phyloP scores from a whole-genome alignment of 1,140 invertebrate genomes.

The Ephestia elutella region DNA sequence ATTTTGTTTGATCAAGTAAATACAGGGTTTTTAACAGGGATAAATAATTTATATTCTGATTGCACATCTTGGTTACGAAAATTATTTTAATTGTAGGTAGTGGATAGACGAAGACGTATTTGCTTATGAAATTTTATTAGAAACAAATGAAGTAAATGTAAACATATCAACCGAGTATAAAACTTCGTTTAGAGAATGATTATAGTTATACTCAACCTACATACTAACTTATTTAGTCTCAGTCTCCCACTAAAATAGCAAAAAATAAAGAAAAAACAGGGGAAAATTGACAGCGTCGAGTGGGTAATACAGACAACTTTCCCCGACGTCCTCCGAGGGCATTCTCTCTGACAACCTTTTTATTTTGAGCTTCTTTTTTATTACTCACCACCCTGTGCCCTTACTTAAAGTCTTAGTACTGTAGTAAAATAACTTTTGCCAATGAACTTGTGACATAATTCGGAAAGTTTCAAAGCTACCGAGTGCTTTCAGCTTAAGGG shows the following conservation, averaged over 20 bases:
- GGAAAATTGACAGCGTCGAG: neutral
- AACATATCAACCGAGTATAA: too few species aligned
- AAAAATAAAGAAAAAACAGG: neutral
- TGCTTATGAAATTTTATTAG: too few species aligned
- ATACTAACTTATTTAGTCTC: too few species aligned
- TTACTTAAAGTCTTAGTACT: conserved; percentile 40
- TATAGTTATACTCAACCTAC: too few species aligned
- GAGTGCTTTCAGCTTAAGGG: conserved; percentile 10
- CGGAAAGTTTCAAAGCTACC: conserved; percentile 12
- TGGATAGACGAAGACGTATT: too few species aligned
- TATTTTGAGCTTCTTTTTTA: conserved; percentile 23
- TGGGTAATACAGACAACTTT: neutral
- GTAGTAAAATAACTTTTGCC: conserved; percentile 50
- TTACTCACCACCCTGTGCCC: conserved; percentile 13
- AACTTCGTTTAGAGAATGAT: too few species aligned
- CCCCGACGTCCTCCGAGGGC: neutral
- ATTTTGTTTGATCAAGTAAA: too few species aligned
- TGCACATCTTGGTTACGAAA: too few species aligned
- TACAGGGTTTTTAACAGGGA: too few species aligned
- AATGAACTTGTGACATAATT: conserved; percentile 42
- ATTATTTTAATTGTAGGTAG: too few species aligned
- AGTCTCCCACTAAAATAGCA: neutral
- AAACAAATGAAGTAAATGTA: too few species aligned
- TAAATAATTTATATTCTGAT: too few species aligned
- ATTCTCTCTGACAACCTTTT: conserved; percentile 11